Base-by-base conservation (phyloP, 2,888 invertebrate genomes). In the Cheilosia pagana region DNA sequence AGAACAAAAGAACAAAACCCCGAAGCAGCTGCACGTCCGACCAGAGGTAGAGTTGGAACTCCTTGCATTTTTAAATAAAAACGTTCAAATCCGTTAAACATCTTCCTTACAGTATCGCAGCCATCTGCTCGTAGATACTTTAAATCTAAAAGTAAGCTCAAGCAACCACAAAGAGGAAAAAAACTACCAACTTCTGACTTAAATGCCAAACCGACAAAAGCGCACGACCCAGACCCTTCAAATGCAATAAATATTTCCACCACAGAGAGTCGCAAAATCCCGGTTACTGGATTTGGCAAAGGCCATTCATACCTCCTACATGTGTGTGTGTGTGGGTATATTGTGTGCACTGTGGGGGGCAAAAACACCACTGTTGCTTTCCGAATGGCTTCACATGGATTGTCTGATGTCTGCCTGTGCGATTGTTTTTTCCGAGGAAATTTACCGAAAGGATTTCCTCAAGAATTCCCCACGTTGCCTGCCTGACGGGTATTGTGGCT, bases 281-380 rank as follows among this genome's bases (percentile, higher is more conserved):
- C 28, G n/a, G 23, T 14, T 25, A 25, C n/a, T 19, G 39, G 48
- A 60, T 50, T 19, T 23, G 50, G 23, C 50, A 60, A 41, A 39
- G 28, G 25, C n/a, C 31, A 19, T 72, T n/a, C 43, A 16, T 35
- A 53, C 62, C 52, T 23, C 23, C 43, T 52, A 31, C n/a, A 60
- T 28, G 19, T 43, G 10, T 23, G 35, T n/a, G 25, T 41, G 39
- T 14, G 3, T 52, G 23, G 19, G 19, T 16, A 59, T n/a, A 28
- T 67, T 1, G 5, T 60, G 41, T 60, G 52, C 45, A 65, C 3
- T 35, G 55, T 12, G 39, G 41, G 8, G 52, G 50, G 63, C 28
- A 28, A 28, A 75, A 63, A 48, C 31, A 50, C 39, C 23, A 71
- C 70, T 76, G 76, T 81, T 76, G 76, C 81, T 71, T 76, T 67